These are phyloP conservation scores for Xenus cinereus DNA, from an alignment of 2,113 vertebrate genomes.

Conservation along the genomic window DNA sequence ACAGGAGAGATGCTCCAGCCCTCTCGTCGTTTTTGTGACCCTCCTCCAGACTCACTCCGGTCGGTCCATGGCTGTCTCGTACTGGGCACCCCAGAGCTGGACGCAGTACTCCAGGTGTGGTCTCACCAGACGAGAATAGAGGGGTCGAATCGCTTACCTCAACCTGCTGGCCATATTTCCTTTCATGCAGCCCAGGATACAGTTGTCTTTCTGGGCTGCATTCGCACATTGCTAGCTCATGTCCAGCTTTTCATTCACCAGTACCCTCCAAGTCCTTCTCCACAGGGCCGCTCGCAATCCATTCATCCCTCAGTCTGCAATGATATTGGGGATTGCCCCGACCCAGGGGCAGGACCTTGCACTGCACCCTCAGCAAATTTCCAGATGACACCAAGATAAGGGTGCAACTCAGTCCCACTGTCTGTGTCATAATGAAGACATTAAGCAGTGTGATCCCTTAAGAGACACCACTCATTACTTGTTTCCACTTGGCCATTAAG, in stretches of 20 bases:
- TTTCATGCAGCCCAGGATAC: neutral
- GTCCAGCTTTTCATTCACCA: neutral
- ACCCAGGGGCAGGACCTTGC: neutral
- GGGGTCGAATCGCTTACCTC: neutral
- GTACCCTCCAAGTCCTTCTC: neutral
- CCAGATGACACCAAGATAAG: neutral
- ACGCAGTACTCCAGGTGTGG: neutral
- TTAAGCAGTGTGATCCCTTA: neutral
- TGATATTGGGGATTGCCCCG: accelerated
- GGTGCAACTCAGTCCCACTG: neutral
- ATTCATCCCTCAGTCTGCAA: neutral
- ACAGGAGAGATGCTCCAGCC: neutral
- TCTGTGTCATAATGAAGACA: neutral
- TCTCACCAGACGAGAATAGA: accelerated
- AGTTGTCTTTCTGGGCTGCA: neutral
- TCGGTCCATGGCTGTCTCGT: neutral
- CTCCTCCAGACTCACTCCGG: neutral
- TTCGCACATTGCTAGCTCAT: accelerated
- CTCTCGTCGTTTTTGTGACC: neutral
- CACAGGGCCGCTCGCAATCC: neutral
- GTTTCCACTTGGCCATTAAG: neutral
- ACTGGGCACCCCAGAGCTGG: neutral
- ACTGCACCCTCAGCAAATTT: neutral
- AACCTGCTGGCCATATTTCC: accelerated
- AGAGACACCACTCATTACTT: neutral